A percentile compares a stretch with the other conserved stretches of the same genome.
Conservation (phyloP, 2,113 vertebrate genomes). For the Platysteira castanea region DNA sequence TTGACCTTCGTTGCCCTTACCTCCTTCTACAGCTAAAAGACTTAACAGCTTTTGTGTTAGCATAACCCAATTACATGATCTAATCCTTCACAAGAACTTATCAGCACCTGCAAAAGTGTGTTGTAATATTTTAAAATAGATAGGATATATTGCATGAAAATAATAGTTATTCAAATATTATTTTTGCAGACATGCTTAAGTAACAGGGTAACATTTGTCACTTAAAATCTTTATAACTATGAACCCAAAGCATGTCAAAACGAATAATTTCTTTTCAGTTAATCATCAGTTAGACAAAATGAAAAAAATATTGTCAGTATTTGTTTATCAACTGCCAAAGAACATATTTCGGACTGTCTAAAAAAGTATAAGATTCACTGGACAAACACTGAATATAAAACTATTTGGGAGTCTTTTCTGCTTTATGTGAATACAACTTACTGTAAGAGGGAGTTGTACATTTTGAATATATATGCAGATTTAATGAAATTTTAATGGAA, state of each 20-base stretch:
- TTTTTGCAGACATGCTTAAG: neutral
- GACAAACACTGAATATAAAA: neutral
- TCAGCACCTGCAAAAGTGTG: neutral
- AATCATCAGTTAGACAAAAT: neutral
- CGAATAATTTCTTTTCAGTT: neutral
- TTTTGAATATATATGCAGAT: neutral
- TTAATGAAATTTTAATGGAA: neutral
- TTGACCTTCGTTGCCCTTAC: neutral
- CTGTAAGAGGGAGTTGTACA: accelerated
- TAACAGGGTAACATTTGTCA: neutral
- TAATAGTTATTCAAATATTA: neutral
- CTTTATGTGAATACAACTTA: neutral
- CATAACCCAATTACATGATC: neutral
- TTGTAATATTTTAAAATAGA: neutral
- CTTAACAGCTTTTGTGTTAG: neutral
- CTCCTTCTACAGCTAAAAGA: neutral
- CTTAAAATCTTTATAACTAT: neutral
- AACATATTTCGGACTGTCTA: neutral
- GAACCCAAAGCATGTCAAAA: neutral
- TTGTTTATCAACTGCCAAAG: neutral
- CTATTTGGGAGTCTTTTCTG: neutral
- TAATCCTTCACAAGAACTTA: neutral
- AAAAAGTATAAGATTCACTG: neutral
- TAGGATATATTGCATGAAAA: neutral
- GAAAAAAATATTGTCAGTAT: neutral